Conservation (phyloP, 2,113 vertebrate genomes). For the Brevimyrus niger region DNA sequence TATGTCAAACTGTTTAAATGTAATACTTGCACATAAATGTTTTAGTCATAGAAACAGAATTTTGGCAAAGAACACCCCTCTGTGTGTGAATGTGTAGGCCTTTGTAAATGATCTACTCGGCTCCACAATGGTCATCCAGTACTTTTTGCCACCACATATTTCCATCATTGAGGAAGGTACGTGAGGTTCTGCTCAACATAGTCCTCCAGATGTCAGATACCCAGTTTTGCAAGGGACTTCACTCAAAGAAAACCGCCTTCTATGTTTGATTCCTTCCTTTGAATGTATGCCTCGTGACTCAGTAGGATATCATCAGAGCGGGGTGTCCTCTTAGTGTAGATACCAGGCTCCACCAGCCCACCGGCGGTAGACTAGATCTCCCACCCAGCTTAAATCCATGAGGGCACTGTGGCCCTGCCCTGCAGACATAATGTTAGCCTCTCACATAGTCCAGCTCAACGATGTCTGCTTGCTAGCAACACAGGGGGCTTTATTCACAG, state of each 20-base stretch:
- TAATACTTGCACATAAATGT: not conserved
- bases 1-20: not conserved
- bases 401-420: not conserved
- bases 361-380: not conserved
- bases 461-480: not conserved
- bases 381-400: not conserved
- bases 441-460: not conserved
- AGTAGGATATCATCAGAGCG: not conserved
- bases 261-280: not conserved
- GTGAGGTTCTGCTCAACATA: not conserved
- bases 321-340: not conserved
- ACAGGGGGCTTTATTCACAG: not conserved
- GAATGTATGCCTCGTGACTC: not conserved
- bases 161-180: not conserved
- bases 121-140: not conserved
- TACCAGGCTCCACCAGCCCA: not conserved
- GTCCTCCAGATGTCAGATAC: not conserved
- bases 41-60: not conserved
- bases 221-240: not conserved
- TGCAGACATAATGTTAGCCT: slow-evolving; percentile 7
- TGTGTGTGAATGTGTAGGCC: not conserved
- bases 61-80: not conserved
- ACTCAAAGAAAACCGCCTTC: not conserved
- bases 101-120: not conserved
- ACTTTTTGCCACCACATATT: not conserved